These are phyloP conservation scores for Bhutanitis thaidina DNA, from an alignment of 2,888 invertebrate genomes.

Conservation along the genomic window DNA sequence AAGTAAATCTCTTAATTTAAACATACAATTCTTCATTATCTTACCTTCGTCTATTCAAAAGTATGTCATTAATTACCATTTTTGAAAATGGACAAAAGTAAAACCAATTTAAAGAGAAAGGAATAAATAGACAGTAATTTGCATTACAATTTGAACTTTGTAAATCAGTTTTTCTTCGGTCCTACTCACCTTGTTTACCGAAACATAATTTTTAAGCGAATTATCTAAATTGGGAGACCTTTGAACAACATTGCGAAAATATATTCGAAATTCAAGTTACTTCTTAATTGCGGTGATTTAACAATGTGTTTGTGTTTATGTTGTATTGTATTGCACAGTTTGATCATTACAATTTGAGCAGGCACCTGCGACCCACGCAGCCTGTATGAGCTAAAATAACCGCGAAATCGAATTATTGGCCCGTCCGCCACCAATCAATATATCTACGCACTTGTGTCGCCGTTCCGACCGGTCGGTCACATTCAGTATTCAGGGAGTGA, in stretches of 20 bases:
- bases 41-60: conserved; percentile 43
- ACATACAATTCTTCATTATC: too few species aligned
- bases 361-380: conserved; percentile 58
- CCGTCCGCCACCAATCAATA: conserved; percentile 54
- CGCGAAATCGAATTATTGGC: conserved; percentile 73
- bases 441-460: conserved; percentile 51
- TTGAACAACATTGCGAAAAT: background rate
- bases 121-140: conserved; percentile 64
- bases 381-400: conserved; percentile 67
- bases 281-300: conserved; percentile 23
- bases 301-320: conserved; percentile 20
- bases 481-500: conserved; percentile 42
- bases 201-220: conserved; percentile 21
- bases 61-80: conserved; percentile 66
- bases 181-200: conserved; percentile 24
- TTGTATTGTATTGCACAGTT: conserved; percentile 46
- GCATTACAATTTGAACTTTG: conserved; percentile 54
- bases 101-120: conserved; percentile 56
- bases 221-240: conserved; percentile 13
- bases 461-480: conserved; percentile 47
- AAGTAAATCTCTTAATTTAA: too few species aligned
- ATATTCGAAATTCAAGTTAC: conserved; percentile 17
- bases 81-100: conserved; percentile 49
- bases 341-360: conserved; percentile 51
- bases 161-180: conserved; percentile 35